Evolutionary conservation across 2,797 vertebrate species (phyloP), one percentile per base, ranked within the genome.

Genomic region (Crypturellus tataupa): DNA sequence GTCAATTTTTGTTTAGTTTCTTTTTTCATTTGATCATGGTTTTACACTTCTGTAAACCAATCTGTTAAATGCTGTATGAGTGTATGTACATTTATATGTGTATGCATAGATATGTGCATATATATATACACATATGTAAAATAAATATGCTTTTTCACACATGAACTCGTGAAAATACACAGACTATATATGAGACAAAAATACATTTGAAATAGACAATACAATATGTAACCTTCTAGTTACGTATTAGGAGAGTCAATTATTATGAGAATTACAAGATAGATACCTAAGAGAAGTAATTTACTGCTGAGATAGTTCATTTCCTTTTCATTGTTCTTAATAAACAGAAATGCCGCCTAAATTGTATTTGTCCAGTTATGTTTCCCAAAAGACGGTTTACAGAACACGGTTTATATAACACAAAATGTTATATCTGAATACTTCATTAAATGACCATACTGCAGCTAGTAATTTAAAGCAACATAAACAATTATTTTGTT

Each of bases 241-340:
- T 88, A 21, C 59, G 46, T 56, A 17, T 12, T 90, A 72, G 80
- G 53, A 91, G 46, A 81, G 21, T 83, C 40, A 85, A 16, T 82
- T 94, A 63, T 56, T 85, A 31, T 33, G 82, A 64, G 60, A 85
- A 82, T 77, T 70, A 69, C 10, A 56, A 23, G 19, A 69, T 55
- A 90, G 87, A 73, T 64, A 24, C 6, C 63, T 44, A 76, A 83
- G n/a, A 85, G 83, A 17, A 17, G 42, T 82, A 91, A 75, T 46
- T 91, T 89, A 71, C 75, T 90, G 62, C 80, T 91, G 64, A 93
- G 39, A 90, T 92, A 68, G 39, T 20, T 72, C 86, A 4, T 60
- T 93, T 51, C 18, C 16, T 91, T 93, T 85, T 85, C 67, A 80
- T 91, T 95, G 90, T 51, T 85, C 56, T 73, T 95, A 89, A 85